phyloP scores from a whole-genome alignment of 2,797 vertebrate genomes.

The Aeoliscus strigatus region DNA sequence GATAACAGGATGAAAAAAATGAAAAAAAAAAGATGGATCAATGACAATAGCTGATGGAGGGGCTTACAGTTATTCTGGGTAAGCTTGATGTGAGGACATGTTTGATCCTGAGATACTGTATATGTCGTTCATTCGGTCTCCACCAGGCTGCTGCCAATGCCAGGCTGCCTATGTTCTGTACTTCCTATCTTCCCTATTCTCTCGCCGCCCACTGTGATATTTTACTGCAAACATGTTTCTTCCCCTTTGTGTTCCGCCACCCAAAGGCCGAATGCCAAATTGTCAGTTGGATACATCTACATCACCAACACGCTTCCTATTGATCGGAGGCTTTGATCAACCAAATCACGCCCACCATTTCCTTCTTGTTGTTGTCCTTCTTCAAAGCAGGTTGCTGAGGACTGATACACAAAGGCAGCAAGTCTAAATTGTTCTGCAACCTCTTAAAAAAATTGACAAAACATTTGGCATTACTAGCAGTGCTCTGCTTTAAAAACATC shows the following conservation, averaged over 20 bases:
- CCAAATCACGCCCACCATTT: no score
- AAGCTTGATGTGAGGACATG: conserved; percentile 62
- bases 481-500: conserved; percentile 23
- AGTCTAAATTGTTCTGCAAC: conserved; percentile 30
- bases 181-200: no score
- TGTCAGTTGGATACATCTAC: conserved; percentile 8
- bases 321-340: no score
- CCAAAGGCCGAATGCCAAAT: conserved; percentile 23
- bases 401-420: conserved; percentile 26
- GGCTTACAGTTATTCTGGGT: conserved; percentile 41
- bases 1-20: no score
- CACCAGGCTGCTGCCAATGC: conserved; percentile 42
- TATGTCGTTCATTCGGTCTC: conserved; percentile 65
- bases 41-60: conserved; percentile 61
- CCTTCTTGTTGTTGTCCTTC: no score
- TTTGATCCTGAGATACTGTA: conserved; percentile 71
- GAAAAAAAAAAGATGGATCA: no score
- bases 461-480: conserved; percentile 31
- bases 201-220: conserved; percentile 58
- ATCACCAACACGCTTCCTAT: background rate
- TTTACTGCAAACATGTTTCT: conserved; percentile 43
- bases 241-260: conserved; percentile 44
- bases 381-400: conserved; percentile 6
- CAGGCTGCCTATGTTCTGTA: conserved; percentile 45
- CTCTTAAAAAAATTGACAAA: conserved; percentile 42